Percentiles rank a stretch among this genome's conserved stretches.
Conservation (phyloP, 2,797 vertebrate genomes). For the Salmo trutta region DNA sequence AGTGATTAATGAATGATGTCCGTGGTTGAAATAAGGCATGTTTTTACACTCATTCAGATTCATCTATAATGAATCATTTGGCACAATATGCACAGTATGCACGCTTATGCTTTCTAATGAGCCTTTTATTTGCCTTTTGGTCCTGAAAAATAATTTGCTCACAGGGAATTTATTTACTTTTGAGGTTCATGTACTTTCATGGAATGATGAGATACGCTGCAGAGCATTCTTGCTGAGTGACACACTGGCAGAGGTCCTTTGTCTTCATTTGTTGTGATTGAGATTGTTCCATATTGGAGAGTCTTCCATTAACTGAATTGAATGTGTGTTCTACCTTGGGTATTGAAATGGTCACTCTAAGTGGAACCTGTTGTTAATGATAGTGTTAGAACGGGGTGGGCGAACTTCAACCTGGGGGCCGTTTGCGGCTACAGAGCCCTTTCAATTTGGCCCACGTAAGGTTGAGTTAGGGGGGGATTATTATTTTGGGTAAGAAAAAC, state of each 20-base stretch:
- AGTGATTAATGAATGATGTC: slow-evolving; percentile 27
- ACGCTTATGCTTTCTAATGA: not conserved
- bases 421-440: too few species aligned
- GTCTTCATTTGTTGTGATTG: not conserved
- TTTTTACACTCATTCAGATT: slow-evolving; percentile 14
- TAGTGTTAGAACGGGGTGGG: not conserved
- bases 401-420: too few species aligned
- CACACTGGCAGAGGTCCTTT: not conserved
- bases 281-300: not conserved
- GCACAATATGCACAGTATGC: not conserved
- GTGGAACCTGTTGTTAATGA: not conserved
- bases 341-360: not conserved
- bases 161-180: not conserved
- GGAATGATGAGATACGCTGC: not conserved
- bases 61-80: not conserved
- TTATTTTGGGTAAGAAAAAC: too few species aligned
- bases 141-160: not conserved
- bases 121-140: not conserved
- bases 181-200: not conserved
- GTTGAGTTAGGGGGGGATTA: too few species aligned
- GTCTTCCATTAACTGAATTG: not conserved
- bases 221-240: not conserved
- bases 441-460: too few species aligned
- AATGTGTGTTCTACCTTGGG: not conserved
- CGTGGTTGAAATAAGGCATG: slow-evolving; percentile 5